Evolutionary conservation across 2,888 invertebrate species (phyloP).

Genomic region (Syritta pipiens): DNA sequence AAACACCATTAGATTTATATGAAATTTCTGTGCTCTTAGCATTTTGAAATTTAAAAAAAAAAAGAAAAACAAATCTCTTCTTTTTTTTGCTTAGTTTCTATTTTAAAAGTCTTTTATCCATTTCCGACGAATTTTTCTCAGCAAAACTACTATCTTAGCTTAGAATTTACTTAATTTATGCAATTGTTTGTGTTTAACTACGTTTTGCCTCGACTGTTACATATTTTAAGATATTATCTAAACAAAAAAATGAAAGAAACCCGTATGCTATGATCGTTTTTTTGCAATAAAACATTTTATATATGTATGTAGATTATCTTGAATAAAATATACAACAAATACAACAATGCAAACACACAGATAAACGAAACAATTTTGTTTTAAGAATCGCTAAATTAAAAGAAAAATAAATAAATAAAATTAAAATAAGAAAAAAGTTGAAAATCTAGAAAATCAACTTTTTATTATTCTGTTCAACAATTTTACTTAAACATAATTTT

Average conservation of each 20-base stretch:
- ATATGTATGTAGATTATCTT: background rate
- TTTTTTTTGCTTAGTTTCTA: too few relatives aligned
- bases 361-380: background rate
- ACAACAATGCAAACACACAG: background rate
- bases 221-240: slow-evolving; percentile 20
- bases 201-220: slow-evolving; percentile 39
- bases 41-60: too few relatives aligned
- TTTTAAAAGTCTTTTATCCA: too few relatives aligned
- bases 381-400: slow-evolving; percentile 10
- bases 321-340: background rate
- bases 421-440: too few relatives aligned
- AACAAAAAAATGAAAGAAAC: slow-evolving; percentile 12
- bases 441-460: slow-evolving; percentile 3
- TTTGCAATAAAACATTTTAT: background rate
- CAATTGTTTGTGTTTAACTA: slow-evolving; percentile 16
- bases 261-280: background rate
- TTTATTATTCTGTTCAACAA: slow-evolving; percentile 24
- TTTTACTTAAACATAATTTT: slow-evolving; percentile 22
- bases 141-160: slow-evolving; percentile 5
- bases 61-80: background rate
- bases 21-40: too few relatives aligned
- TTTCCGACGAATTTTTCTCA: background rate
- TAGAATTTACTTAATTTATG: slow-evolving; percentile 45
- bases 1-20: too few relatives aligned
- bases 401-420: background rate